Conservation (phyloP, 2,888 invertebrate species). For the Epicampocera succincta region DNA sequence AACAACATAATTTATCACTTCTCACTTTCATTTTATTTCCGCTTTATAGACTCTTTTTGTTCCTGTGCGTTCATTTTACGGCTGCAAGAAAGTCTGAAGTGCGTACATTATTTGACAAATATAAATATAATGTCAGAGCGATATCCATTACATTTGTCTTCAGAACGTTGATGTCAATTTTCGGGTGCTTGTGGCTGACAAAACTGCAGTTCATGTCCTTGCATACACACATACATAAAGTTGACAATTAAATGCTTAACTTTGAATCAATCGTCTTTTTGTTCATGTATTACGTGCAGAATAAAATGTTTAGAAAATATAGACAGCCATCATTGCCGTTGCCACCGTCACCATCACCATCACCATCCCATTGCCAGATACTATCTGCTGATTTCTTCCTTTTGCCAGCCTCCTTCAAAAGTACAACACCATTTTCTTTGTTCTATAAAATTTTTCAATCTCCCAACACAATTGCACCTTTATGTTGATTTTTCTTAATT, state of each 20-base stretch:
- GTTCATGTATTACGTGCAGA: conserved; percentile 16
- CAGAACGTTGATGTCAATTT: conserved; percentile 25
- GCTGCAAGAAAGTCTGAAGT: neutral
- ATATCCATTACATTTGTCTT: conserved; percentile 41
- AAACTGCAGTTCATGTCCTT: conserved; percentile 8
- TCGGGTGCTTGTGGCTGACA: conserved; percentile 1
- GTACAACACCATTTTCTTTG: conserved; percentile 34
- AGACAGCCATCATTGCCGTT: conserved; percentile 18
- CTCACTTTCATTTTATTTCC: conserved; percentile 60
- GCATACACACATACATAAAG: neutral
- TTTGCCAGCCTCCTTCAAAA: conserved; percentile 4
- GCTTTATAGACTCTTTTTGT: too few relatives aligned
- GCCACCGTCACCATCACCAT: conserved; percentile 30
- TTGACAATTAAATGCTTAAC: too few relatives aligned
- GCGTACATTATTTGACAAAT: too few relatives aligned
- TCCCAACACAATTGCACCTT: conserved; percentile 46
- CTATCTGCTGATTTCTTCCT: conserved; percentile 20
- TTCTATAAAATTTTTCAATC: conserved; percentile 45
- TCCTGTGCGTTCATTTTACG: too few relatives aligned
- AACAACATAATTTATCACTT: conserved; percentile 49
- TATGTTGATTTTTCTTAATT: conserved; percentile 51
- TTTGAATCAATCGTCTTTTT: neutral
- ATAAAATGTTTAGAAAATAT: conserved; percentile 28
- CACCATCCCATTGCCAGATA: conserved; percentile 4
- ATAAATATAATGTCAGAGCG: neutral